phyloP scores from a whole-genome alignment of 2,888 invertebrate genomes.

The Pycnomerus fuliginosus region DNA sequence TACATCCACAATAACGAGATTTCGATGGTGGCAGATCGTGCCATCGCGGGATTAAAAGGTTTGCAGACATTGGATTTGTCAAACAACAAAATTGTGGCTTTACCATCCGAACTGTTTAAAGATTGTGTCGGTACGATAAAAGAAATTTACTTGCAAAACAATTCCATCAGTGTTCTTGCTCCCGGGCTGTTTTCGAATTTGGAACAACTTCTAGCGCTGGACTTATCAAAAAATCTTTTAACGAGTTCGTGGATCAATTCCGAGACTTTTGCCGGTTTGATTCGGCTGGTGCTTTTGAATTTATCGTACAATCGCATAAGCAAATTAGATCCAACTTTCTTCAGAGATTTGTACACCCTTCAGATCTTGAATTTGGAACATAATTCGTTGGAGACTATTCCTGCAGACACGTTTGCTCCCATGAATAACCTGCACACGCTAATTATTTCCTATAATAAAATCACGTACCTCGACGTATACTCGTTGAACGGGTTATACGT shows the following conservation, averaged over 20 bases:
- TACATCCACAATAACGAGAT: conserved; percentile 88
- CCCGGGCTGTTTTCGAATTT: conserved; percentile 84
- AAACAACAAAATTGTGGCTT: conserved; percentile 84
- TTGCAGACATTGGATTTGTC: conserved; percentile 86
- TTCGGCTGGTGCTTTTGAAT: conserved; percentile 83
- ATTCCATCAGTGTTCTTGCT: conserved; percentile 83
- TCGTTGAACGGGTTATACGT: conserved; percentile 87
- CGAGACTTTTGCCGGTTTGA: conserved; percentile 82
- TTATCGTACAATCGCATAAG: conserved; percentile 82
- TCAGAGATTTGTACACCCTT: conserved; percentile 81
- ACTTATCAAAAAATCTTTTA: conserved; percentile 82
- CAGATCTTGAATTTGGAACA: conserved; percentile 84
- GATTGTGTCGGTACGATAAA: conserved; percentile 77
- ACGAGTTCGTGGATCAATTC: conserved; percentile 85
- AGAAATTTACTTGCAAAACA: conserved; percentile 88
- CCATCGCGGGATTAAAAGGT: conserved; percentile 76
- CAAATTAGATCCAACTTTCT: conserved; percentile 78
- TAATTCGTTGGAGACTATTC: conserved; percentile 79
- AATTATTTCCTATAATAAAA: conserved; percentile 81
- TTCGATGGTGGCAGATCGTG: conserved; percentile 82
- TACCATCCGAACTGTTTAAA: conserved; percentile 82
- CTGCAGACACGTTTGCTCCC: conserved; percentile 84
- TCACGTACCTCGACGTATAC: conserved; percentile 81
- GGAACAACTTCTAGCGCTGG: conserved; percentile 76
- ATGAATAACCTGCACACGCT: conserved; percentile 91